Base-by-base conservation (phyloP, 2,797 vertebrate genomes). In the Australoheros facetus region DNA sequence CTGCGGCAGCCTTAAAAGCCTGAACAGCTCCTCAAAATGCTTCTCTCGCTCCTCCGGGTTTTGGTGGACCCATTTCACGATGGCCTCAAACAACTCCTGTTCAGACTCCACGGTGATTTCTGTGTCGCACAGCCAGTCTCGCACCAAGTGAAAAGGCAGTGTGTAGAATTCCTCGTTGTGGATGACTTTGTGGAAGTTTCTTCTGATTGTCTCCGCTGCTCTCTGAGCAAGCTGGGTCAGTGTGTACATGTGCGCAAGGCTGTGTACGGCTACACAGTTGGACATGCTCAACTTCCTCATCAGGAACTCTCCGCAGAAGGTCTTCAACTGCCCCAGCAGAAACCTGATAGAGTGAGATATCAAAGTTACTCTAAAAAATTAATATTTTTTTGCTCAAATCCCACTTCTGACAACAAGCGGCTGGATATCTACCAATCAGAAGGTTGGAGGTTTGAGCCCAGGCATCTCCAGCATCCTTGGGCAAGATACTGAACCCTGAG, bases 91-190 rank as follows among this genome's bases (percentile, higher is more conserved):
- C 16, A 98, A 93, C 86, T 97, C 90, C 88, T 97, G 96, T 81
- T 98, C 97, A 0, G 96, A 97, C 79, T 97, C 96, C 59, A 98
- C 97, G 0, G 97, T 97, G 92, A 98, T 97, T 87, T 97, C 97
- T 0, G 94, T 88, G 89, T 98, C 97, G 0, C 96, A 96, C 28
- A 98, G 95, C 97, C 97, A 98, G 92, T 97, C 96, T 4, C 96
- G 93, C 81, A 98, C 91, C 64, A 98, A 96, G 82, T 98, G 96
- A 81, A 97, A 97, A 0, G 97, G 97, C 78, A 98, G 86, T 0
- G 95, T 96, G 86, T 96, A 96, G 91, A 98, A 98, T 72, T 98
- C 97, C 64, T 98, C 97, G 5, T 96, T 96, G 80, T 95, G 93
- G 87, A 98, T 96, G 5, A 98, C 96, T 91, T 93, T 97, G 93